Base-by-base conservation (phyloP, 2,888 invertebrate genomes). In the Euplagia quadripunctaria region DNA sequence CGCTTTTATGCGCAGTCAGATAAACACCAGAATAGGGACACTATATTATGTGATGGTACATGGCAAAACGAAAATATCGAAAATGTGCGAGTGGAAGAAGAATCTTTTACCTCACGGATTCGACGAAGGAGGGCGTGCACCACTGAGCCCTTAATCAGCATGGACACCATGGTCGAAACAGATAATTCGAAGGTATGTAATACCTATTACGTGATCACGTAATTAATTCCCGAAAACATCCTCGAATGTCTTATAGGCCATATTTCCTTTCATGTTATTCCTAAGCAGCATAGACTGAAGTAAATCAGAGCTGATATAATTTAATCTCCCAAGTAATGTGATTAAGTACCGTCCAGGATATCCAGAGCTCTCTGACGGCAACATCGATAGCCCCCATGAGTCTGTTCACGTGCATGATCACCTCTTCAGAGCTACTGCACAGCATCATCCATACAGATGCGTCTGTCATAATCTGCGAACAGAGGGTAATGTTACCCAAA, bases 361-460 rank as follows among this genome's bases (percentile, higher is more conserved):
- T 93, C 88, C 92, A 96, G 1, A 96, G 90, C 75, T 94, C 94
- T 66, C 94, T 86, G 46, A 95, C 89, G 16, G 92, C 93, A 1
- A 95, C 96, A 31, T 97, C 96, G 64, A 97, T 97, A 51, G 97
- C 96, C 0, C 94, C 93, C 79, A 96, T 94, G 11, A 97, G 91
- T 72, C 96, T 93, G 76, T 97, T 97, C 75, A 97, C 97, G 87
- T 97, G 97, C 79, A 96, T 95, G 78, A 97, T 97, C 51, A 98
- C 97, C 76, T 97, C 97, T 69, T 97, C 97, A 0, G 97, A 97
- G 85, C 97, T 97, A 71, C 97, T 97, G 87, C 98, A 98, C 8
- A 96, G 94, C 46, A 98, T 97, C 93, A 99, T 92, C 98, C 98
- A 99, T 63, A 97, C 97, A 0, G 94, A 90, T 0, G 98, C 97